Conservation (phyloP, 2,888 invertebrate species). For the Acrocyrtus sp. region DNA sequence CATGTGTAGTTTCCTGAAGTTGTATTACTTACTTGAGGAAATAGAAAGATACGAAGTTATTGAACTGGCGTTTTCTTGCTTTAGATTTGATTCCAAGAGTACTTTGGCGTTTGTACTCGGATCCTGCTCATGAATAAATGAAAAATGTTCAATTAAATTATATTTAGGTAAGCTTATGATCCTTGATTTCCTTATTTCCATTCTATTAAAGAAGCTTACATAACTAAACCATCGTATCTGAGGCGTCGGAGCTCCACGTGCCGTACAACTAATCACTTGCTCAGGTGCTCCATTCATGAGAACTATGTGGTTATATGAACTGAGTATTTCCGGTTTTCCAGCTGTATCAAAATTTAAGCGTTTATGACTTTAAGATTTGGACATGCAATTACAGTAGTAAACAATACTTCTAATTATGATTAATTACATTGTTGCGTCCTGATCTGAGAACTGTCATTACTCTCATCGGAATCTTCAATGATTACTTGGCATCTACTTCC, state of each 20-base stretch:
- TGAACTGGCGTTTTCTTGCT: too few species aligned
- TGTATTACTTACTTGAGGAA: slow-evolving; percentile 1
- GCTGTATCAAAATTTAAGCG: too few species aligned
- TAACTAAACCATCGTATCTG: slow-evolving; percentile 7
- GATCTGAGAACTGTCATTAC: too few species aligned
- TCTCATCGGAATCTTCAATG: neutral
- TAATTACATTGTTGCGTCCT: neutral
- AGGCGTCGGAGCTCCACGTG: slow-evolving; percentile 11
- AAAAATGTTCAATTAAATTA: too few species aligned
- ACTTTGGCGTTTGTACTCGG: too few species aligned
- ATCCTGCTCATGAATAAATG: too few species aligned
- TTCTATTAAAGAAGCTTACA: too few species aligned
- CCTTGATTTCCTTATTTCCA: too few species aligned
- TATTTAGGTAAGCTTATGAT: neutral
- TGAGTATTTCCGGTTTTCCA: slow-evolving; percentile 4
- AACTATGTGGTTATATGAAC: slow-evolving; percentile 11
- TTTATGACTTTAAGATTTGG: neutral
- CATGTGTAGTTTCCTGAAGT: slow-evolving; percentile 34
- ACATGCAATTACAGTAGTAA: neutral
- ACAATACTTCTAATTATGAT: neutral
- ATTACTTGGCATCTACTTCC: slow-evolving; percentile 11
- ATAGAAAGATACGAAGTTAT: slow-evolving; percentile 24
- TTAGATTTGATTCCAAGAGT: too few species aligned
- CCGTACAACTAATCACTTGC: slow-evolving; percentile 26
- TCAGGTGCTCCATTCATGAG: slow-evolving; percentile 34